Conservation (phyloP, 2,113 vertebrate genomes). For the Silurus glanis region DNA sequence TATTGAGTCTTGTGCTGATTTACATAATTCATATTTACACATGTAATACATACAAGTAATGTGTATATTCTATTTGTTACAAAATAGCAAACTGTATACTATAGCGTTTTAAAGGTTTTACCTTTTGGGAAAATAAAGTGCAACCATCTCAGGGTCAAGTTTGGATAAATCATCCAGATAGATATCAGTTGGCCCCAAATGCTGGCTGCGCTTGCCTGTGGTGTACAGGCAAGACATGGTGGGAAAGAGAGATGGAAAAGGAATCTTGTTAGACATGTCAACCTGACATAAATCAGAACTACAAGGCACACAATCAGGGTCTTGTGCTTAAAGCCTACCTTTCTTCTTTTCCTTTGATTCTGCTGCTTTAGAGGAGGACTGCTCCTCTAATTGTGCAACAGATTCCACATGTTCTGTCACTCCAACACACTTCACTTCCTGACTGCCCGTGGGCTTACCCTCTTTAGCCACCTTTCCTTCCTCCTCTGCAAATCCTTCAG, state of each 20-base stretch:
- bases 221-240: conserved; percentile 1
- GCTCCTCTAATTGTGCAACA: conserved; percentile 46
- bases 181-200: conserved; percentile 78
- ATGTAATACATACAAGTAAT: neutral
- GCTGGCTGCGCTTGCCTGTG: conserved; percentile 74
- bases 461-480: neutral
- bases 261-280: neutral
- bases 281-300: neutral
- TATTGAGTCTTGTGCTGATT: neutral
- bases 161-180: conserved; percentile 81
- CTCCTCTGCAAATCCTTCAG: conserved; percentile 55
- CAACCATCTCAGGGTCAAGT: conserved; percentile 75
- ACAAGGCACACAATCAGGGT: neutral
- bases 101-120: conserved; percentile 53
- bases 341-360: conserved; percentile 64
- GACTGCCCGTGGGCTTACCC: conserved; percentile 1
- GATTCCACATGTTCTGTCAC: conserved; percentile 6
- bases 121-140: conserved; percentile 84
- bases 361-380: conserved; percentile 46
- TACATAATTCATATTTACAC: neutral
- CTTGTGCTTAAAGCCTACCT: conserved; percentile 54
- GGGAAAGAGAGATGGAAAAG: neutral
- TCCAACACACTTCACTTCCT: conserved; percentile 16
- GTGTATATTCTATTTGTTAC: neutral
- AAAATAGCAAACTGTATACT: neutral